A percentile compares a stretch with the other conserved stretches of the same genome.
Conservation (phyloP, 2,113 vertebrate species). For the Malurus elegans region DNA sequence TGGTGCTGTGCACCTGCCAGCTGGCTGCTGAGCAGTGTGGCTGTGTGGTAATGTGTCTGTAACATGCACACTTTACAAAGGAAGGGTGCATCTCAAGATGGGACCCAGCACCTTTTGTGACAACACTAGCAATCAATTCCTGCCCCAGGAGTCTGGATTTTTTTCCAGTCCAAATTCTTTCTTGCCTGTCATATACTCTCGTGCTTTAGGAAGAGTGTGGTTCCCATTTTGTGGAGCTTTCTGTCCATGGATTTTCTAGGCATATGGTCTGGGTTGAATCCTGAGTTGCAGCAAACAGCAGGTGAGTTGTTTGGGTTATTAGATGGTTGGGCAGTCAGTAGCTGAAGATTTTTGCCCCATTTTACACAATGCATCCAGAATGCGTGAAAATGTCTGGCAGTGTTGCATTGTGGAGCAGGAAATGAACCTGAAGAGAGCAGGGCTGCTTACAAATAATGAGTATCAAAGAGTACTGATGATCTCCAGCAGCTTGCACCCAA, state of each 20-base stretch:
- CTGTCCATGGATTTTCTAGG: not conserved
- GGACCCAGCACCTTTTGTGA: not conserved
- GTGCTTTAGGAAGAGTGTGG: not conserved
- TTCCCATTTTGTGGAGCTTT: not conserved
- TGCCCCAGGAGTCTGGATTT: not conserved
- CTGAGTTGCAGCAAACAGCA: not conserved
- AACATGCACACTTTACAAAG: not conserved
- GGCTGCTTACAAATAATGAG: not conserved
- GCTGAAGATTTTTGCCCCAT: not conserved
- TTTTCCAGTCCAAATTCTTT: not conserved
- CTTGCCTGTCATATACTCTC: not conserved
- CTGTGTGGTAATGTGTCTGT: not conserved
- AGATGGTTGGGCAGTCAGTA: not conserved
- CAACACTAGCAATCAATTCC: not conserved
- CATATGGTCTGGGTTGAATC: not conserved
- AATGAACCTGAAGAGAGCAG: not conserved
- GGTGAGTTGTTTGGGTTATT: not conserved
- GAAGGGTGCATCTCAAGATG: not conserved
- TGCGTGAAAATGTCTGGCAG: not conserved
- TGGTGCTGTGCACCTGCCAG: not conserved
- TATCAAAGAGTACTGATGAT: not conserved
- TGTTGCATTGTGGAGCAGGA: not conserved
- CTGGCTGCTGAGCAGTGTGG: accelerated
- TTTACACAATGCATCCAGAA: not conserved
- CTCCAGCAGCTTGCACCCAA: not conserved